phyloP scores from a whole-genome alignment of 2,797 vertebrate genomes.

The Microctenopoma stevenorrisi region DNA sequence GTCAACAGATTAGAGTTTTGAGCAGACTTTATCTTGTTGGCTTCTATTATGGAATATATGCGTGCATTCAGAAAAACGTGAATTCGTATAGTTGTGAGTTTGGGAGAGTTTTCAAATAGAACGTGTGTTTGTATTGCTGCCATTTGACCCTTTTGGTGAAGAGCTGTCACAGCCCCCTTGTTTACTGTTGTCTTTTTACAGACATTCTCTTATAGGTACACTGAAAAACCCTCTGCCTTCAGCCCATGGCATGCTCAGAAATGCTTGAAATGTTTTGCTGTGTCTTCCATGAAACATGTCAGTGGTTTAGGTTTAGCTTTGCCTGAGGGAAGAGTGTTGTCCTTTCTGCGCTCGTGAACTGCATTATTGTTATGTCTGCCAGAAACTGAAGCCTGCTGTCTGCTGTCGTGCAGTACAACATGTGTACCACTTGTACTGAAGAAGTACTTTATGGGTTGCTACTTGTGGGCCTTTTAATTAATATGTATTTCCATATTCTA shows the following conservation, averaged over 20 bases:
- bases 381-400: no score
- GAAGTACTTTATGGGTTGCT: constrained; percentile 5
- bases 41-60: constrained; percentile 14
- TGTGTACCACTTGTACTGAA: not conserved
- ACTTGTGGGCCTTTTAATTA: not conserved
- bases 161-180: not conserved
- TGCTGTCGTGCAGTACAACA: not conserved
- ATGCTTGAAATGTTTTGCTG: not conserved
- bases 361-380: no score
- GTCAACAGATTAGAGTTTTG: constrained; percentile 30
- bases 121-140: not conserved
- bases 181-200: not conserved
- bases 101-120: not conserved
- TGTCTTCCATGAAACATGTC: constrained; percentile 1
- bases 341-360: not conserved
- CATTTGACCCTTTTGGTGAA: not conserved
- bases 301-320: constrained; percentile 13
- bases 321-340: constrained; percentile 12
- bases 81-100: not conserved
- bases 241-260: not conserved
- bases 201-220: not conserved
- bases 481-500: not conserved
- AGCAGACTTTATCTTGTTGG: constrained; percentile 15
- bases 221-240: not conserved
- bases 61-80: not conserved